These are phyloP conservation scores for Podarcis lilfordi DNA, from an alignment of 2,797 vertebrate genomes.

Conservation along the genomic window DNA sequence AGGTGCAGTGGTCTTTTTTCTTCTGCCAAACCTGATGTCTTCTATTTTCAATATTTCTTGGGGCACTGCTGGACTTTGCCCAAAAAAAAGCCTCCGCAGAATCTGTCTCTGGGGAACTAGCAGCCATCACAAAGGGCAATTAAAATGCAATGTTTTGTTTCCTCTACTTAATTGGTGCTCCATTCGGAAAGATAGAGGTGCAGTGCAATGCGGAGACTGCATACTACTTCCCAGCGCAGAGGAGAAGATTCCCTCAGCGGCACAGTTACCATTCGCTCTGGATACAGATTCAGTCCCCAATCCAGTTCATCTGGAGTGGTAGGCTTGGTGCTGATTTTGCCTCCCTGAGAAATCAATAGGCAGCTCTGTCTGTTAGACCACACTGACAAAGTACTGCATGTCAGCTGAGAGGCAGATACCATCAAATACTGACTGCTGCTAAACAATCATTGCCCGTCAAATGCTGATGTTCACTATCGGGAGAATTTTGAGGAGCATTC, in stretches of 20 bases:
- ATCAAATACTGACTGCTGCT: neutral
- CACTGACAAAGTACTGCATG: neutral
- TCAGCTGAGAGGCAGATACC: neutral
- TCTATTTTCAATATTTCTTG: constrained; percentile 43
- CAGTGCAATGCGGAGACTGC: accelerated
- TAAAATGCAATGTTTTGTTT: constrained; percentile 26
- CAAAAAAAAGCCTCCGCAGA: constrained; percentile 37
- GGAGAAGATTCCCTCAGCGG: neutral
- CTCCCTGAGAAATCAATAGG: neutral
- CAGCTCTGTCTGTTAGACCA: neutral
- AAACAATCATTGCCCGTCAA: neutral
- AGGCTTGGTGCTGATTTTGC: neutral
- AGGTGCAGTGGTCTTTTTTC: constrained; percentile 11
- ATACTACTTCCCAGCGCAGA: constrained; percentile 22
- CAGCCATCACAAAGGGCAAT: constrained; percentile 36
- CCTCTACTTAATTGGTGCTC: constrained; percentile 24
- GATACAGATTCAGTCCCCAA: neutral
- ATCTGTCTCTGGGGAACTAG: constrained; percentile 39
- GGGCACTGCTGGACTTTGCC: constrained; percentile 34
- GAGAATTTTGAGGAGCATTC: neutral
- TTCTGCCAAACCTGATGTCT: constrained; percentile 48
- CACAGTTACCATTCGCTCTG: neutral
- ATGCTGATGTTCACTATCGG: neutral
- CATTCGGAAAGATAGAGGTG: neutral
- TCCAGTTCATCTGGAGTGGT: neutral